Conservation (phyloP, 92 coral and sea anemone genomes). For the Zoanthus gigantus region DNA sequence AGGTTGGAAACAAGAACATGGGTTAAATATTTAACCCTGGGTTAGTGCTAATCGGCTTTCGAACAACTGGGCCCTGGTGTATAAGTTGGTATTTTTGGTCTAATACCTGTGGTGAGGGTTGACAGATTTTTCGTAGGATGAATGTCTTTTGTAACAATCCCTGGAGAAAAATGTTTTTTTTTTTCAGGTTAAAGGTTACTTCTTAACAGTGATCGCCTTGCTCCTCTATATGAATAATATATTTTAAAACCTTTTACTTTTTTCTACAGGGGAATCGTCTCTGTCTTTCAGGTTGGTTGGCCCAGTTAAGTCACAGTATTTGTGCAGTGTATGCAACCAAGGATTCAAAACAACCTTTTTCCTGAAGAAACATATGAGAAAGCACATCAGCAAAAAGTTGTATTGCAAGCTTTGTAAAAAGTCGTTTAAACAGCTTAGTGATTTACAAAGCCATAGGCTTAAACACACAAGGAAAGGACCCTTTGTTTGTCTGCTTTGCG, state of each 20-base stretch:
- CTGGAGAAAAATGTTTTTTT: no score
- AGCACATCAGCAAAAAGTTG: slow-evolving; percentile 3
- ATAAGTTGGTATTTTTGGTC: no score
- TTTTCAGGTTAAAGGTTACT: no score
- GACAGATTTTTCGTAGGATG: no score
- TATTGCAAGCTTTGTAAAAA: slow-evolving; percentile 20
- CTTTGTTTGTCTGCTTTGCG: background rate
- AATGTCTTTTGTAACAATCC: no score
- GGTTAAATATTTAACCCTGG: no score
- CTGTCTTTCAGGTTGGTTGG: slow-evolving; percentile 1
- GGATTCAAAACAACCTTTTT: background rate
- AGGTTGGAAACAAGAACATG: no score
- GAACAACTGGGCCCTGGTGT: no score
- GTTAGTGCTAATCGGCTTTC: no score
- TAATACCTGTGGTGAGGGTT: no score
- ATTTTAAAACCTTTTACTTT: background rate
- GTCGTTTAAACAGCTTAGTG: background rate
- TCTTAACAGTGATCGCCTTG: no score
- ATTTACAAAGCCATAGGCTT: slow-evolving; percentile 2
- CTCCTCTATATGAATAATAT: no score
- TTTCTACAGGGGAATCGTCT: background rate
- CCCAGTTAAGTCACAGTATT: background rate
- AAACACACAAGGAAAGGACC: background rate
- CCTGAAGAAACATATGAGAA: slow-evolving; percentile 31
- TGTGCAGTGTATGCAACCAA: background rate